Conservation (phyloP, 2,113 vertebrate species). For the Monarcha castaneiventris region DNA sequence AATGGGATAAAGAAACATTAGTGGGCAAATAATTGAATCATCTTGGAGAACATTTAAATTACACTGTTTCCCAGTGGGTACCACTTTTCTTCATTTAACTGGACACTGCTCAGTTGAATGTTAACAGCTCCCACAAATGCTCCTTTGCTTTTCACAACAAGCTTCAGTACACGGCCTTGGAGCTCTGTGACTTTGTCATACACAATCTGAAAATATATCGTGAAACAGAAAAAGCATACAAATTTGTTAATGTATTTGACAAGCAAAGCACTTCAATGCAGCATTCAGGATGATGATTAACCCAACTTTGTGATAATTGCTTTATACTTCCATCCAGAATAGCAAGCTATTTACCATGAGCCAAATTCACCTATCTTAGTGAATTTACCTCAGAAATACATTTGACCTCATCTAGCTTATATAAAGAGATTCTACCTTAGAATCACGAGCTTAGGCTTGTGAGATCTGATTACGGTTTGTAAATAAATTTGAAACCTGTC, state of each 20-base stretch:
- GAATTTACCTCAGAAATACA: not conserved
- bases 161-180: slow-evolving; percentile 74
- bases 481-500: not conserved
- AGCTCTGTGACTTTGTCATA: slow-evolving; percentile 70
- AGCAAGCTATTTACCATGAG: not conserved
- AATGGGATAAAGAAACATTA: not conserved
- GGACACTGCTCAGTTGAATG: slow-evolving; percentile 71
- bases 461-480: not conserved
- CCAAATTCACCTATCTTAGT: not conserved
- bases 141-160: slow-evolving; percentile 83
- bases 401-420: not conserved
- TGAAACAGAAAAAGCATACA: not conserved
- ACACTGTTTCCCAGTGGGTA: slow-evolving; percentile 77
- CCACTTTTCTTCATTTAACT: slow-evolving; percentile 79
- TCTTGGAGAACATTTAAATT: slow-evolving; percentile 61
- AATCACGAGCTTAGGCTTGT: not conserved
- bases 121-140: slow-evolving; percentile 77
- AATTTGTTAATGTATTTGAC: not conserved
- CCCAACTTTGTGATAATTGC: not conserved
- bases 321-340: not conserved
- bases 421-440: not conserved
- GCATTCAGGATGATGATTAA: not conserved
- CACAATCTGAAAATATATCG: slow-evolving; percentile 70
- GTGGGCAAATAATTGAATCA: slow-evolving; percentile 30
- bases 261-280: not conserved